These are phyloP conservation scores for Epicauta chinensis DNA, from an alignment of 1,140 invertebrate species.

Conservation along the genomic window DNA sequence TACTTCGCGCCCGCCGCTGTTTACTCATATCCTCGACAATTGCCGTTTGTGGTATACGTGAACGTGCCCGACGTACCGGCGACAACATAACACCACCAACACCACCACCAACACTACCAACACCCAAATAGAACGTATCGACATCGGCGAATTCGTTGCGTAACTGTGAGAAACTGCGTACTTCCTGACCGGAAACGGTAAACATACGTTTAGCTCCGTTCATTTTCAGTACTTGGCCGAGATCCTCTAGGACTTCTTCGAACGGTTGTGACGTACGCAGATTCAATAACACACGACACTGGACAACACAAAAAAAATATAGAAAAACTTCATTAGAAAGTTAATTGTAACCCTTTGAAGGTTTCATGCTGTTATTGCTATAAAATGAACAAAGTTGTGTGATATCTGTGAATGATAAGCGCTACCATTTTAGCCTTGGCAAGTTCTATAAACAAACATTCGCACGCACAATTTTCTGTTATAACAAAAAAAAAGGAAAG, in stretches of 20 bases:
- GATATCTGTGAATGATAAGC: too few relatives aligned
- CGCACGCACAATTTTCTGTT: too few relatives aligned
- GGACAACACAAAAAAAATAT: conserved; percentile 11
- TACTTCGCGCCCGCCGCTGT: conserved; percentile 63
- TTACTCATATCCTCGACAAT: conserved; percentile 50
- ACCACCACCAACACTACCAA: conserved; percentile 47
- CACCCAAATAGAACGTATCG: conserved; percentile 79
- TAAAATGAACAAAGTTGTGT: background rate
- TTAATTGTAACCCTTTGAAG: background rate
- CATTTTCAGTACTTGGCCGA: conserved; percentile 88
- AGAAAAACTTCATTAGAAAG: background rate
- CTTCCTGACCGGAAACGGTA: conserved; percentile 84
- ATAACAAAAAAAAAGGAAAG: background rate
- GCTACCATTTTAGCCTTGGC: too few relatives aligned
- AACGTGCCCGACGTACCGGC: conserved; percentile 62
- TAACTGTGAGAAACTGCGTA: conserved; percentile 86
- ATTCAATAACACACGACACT: conserved; percentile 87
- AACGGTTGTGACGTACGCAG: conserved; percentile 87
- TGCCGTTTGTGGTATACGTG: conserved; percentile 50
- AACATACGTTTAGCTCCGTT: conserved; percentile 84
- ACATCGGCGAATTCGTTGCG: conserved; percentile 86
- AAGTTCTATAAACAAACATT: too few relatives aligned
- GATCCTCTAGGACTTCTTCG: conserved; percentile 89
- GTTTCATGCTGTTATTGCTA: too few relatives aligned
- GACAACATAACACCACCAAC: conserved; percentile 49